These are phyloP conservation scores for Phrynocephalus versicolor DNA, from an alignment of 2,113 vertebrate species.

Conservation along the genomic window DNA sequence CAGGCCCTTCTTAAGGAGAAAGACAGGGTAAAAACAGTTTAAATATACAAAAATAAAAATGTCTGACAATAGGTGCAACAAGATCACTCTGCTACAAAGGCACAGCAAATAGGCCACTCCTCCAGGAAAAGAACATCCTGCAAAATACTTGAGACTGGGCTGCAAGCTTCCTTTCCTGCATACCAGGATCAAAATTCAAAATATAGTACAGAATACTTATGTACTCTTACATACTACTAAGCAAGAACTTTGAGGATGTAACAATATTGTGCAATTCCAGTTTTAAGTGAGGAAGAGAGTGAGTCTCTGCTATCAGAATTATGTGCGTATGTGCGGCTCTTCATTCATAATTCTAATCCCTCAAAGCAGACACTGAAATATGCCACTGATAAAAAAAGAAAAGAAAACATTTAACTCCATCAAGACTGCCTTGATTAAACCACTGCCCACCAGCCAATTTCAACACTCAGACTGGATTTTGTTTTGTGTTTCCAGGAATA, in stretches of 20 bases:
- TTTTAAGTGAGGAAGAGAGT: not conserved
- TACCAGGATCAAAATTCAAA: not conserved
- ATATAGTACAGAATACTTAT: not conserved
- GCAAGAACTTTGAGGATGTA: not conserved
- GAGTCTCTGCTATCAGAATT: not conserved
- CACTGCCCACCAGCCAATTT: slow-evolving; percentile 4
- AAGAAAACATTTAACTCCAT: slow-evolving; percentile 19
- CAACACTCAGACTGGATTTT: slow-evolving; percentile 11
- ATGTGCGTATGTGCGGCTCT: not conserved
- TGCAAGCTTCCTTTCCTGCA: not conserved
- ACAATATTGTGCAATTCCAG: not conserved
- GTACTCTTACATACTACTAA: not conserved
- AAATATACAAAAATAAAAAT: no score
- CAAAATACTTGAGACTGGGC: not conserved
- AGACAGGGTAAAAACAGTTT: no score
- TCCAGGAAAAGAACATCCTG: not conserved
- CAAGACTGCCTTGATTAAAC: not conserved
- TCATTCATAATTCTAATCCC: no score
- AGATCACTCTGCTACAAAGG: not conserved
- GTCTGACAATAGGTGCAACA: not conserved
- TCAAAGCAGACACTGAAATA: no score
- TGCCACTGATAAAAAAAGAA: not conserved
- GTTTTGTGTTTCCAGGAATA: not conserved
- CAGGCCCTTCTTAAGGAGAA: no score
- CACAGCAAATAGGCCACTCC: not conserved